These are phyloP conservation scores for Hyaena hyaena DNA, from an alignment of 2,113 vertebrate genomes.

Conservation along the genomic window DNA sequence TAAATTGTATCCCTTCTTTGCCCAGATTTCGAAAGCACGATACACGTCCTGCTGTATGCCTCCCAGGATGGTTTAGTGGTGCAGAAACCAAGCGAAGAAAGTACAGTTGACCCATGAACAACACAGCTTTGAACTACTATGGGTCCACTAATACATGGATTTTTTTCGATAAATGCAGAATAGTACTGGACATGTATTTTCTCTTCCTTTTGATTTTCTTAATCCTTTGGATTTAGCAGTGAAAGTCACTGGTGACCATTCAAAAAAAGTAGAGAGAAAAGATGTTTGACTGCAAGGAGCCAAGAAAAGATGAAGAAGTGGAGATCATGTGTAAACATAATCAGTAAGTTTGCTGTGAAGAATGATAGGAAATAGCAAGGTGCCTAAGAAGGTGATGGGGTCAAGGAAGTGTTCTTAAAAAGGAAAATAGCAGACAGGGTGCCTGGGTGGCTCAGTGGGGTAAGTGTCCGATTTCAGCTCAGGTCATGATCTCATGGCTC, in stretches of 20 bases:
- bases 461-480: too few species aligned
- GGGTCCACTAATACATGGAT: not conserved
- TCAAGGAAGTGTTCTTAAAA: not conserved
- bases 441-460: not conserved
- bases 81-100: not conserved
- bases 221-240: not conserved
- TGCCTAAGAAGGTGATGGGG: not conserved
- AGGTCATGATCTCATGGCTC: too few species aligned
- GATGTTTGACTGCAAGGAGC: not conserved
- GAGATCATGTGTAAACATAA: not conserved
- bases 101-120: not conserved
- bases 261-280: not conserved
- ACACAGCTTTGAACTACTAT: not conserved
- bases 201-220: not conserved
- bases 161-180: not conserved
- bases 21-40: not conserved
- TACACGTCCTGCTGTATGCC: not conserved
- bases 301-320: not conserved
- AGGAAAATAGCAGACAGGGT: not conserved
- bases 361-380: not conserved
- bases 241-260: not conserved
- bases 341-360: not conserved
- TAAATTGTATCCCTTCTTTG: not conserved
- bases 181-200: not conserved
- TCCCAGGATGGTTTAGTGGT: not conserved